Evolutionary conservation across 2,113 vertebrate species (phyloP).

Genomic region (Lichenostomus cassidix): DNA sequence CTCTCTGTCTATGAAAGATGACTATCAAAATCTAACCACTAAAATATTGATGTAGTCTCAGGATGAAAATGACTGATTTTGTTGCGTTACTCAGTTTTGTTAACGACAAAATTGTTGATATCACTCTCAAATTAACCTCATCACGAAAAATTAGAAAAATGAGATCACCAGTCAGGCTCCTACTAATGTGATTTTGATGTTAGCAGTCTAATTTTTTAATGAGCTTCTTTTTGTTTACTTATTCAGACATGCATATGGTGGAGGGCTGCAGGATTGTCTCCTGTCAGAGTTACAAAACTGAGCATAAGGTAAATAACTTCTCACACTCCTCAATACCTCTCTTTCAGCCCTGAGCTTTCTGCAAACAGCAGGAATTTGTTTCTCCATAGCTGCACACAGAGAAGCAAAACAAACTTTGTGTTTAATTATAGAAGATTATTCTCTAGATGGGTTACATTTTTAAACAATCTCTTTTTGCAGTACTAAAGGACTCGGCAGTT

Average conservation of each 20-base stretch:
- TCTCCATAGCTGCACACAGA: neutral
- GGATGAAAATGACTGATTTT: neutral
- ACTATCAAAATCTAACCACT: neutral
- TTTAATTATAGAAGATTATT: conserved; percentile 47
- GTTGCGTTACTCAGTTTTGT: neutral
- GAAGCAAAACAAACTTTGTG: conserved; percentile 14
- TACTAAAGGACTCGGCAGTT: conserved; percentile 59
- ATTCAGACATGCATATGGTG: neutral
- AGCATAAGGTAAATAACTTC: neutral
- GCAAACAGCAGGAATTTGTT: neutral
- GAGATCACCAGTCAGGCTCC: neutral
- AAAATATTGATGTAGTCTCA: neutral
- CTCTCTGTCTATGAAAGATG: neutral
- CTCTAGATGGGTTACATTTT: conserved; percentile 46
- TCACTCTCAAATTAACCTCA: neutral
- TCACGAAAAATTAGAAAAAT: conserved; percentile 2
- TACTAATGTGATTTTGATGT: neutral
- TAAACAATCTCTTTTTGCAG: conserved; percentile 15
- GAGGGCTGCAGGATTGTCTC: neutral
- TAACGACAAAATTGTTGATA: neutral
- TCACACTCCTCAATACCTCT: neutral
- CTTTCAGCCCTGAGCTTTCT: neutral
- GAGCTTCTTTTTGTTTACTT: neutral
- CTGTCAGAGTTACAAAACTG: neutral
- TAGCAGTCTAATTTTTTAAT: neutral